Conservation (phyloP, 2,113 vertebrate genomes). For the Siniperca chuatsi region DNA sequence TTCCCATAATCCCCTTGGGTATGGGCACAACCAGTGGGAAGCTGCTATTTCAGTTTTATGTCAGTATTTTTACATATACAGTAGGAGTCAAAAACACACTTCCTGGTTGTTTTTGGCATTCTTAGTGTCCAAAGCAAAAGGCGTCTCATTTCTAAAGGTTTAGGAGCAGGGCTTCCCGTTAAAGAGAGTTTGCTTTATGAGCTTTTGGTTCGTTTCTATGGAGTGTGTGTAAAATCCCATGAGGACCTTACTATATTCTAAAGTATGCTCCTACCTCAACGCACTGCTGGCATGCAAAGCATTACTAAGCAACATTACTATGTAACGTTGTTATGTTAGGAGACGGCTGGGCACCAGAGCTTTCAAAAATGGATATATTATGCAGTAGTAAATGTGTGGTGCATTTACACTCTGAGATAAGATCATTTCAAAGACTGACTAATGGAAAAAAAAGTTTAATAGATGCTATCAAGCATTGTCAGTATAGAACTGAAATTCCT, state of each 20-base stretch:
- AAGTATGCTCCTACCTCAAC: conserved; percentile 45
- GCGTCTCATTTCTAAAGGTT: conserved; percentile 33
- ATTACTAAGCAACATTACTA: conserved; percentile 64
- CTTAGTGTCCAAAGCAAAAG: conserved; percentile 37
- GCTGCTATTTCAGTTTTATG: conserved; percentile 64
- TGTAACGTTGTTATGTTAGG: conserved; percentile 56
- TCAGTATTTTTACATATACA: conserved; percentile 58
- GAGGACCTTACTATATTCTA: conserved; percentile 33
- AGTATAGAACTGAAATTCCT: neutral
- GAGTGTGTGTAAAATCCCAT: conserved; percentile 62
- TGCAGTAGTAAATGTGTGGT: conserved; percentile 36
- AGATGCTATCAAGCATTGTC: conserved; percentile 20
- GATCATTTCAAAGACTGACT: conserved; percentile 15
- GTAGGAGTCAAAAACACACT: conserved; percentile 46
- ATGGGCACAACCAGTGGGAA: conserved; percentile 25
- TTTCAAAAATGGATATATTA: conserved; percentile 67
- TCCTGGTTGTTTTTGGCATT: conserved; percentile 58
- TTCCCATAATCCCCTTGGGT: conserved; percentile 62
- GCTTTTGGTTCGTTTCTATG: conserved; percentile 61
- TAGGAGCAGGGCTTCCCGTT: conserved; percentile 42
- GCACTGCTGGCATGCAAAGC: conserved; percentile 36
- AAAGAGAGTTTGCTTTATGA: conserved; percentile 45
- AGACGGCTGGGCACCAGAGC: conserved; percentile 74
- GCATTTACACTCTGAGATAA: conserved; percentile 31
- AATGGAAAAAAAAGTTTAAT: conserved; percentile 26